These are phyloP conservation scores for Pleuronectes platessa DNA, from an alignment of 2,113 vertebrate genomes.

Conservation along the genomic window DNA sequence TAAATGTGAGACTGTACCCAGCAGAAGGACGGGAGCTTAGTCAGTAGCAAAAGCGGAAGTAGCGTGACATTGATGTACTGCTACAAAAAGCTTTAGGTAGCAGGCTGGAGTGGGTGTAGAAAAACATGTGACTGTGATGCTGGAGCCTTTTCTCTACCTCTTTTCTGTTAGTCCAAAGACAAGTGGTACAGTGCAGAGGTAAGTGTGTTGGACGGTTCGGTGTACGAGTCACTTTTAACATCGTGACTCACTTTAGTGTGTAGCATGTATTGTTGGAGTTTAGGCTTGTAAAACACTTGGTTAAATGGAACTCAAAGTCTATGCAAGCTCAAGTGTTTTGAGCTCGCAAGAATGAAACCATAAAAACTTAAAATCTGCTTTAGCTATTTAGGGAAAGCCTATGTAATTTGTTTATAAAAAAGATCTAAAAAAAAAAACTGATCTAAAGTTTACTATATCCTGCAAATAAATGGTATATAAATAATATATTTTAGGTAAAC, in stretches of 20 bases:
- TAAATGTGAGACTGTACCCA: constrained; percentile 13
- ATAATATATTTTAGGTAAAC: no score
- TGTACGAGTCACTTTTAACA: not conserved
- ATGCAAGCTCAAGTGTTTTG: no score
- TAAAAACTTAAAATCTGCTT: no score
- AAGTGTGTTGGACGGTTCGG: no score
- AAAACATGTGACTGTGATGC: not conserved
- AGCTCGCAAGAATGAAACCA: no score
- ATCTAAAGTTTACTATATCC: no score
- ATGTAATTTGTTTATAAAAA: no score
- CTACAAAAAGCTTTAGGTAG: not conserved
- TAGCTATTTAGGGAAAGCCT: no score
- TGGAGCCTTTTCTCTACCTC: not conserved
- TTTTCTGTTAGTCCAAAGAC: not conserved
- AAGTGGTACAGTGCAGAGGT: not conserved
- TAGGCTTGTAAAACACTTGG: no score
- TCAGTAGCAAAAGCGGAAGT: constrained; percentile 14
- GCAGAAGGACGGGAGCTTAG: constrained; percentile 15
- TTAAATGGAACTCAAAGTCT: no score
- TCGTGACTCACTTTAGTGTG: not conserved
- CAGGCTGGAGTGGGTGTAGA: not conserved
- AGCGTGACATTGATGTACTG: constrained; percentile 5
- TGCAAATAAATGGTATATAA: no score
- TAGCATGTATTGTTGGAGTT: not conserved
- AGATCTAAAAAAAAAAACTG: no score